Percentiles rank a stretch among this genome's conserved stretches.
These are phyloP conservation scores for Aphrophora alni DNA, from an alignment of 2,888 invertebrate species.

Conservation along the genomic window DNA sequence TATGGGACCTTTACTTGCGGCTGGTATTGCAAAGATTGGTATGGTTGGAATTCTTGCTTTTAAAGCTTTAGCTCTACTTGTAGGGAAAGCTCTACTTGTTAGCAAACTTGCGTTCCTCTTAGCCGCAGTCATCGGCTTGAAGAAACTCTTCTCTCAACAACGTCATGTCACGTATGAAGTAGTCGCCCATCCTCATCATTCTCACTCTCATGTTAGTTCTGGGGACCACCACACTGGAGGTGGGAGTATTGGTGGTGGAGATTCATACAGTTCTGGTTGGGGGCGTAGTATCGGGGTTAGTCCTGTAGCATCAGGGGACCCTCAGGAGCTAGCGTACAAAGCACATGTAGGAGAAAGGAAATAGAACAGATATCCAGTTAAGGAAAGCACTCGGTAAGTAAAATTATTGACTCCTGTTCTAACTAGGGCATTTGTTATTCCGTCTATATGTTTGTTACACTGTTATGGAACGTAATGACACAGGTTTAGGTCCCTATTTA, in stretches of 20 bases:
- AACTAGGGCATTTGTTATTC: too few relatives aligned
- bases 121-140: slow-evolving; percentile 80
- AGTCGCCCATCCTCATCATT: slow-evolving; percentile 73
- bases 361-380: too few relatives aligned
- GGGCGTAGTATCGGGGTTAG: slow-evolving; percentile 55
- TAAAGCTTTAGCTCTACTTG: slow-evolving; percentile 79
- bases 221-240: slow-evolving; percentile 56
- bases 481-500: too few relatives aligned
- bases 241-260: slow-evolving; percentile 55
- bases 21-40: slow-evolving; percentile 81
- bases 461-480: too few relatives aligned
- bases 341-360: slow-evolving; percentile 58
- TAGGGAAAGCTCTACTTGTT: slow-evolving; percentile 83
- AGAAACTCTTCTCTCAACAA: slow-evolving; percentile 76
- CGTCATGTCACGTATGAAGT: slow-evolving; percentile 78
- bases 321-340: slow-evolving; percentile 68
- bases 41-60: slow-evolving; percentile 80
- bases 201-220: slow-evolving; percentile 51
- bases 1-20: slow-evolving; percentile 74
- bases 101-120: slow-evolving; percentile 84
- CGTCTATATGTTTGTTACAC: too few relatives aligned
- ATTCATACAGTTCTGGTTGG: slow-evolving; percentile 68
- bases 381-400: too few relatives aligned
- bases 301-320: slow-evolving; percentile 54
- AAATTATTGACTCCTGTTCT: too few relatives aligned